These are phyloP conservation scores for Resseliella maxima DNA, from an alignment of 2,888 invertebrate species.

Conservation along the genomic window DNA sequence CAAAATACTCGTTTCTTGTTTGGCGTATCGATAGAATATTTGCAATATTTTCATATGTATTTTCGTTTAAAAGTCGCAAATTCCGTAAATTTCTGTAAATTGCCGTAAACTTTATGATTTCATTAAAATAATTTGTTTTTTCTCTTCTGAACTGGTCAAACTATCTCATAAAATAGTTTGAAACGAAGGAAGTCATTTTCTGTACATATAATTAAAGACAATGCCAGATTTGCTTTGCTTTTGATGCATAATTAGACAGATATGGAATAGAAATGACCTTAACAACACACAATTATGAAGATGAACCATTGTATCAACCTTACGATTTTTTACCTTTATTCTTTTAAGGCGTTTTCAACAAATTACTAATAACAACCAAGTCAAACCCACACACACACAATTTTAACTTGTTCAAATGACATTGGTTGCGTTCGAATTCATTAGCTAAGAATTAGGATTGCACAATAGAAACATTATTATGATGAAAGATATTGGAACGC, in stretches of 20 bases:
- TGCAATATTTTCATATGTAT: background rate
- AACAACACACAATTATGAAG: background rate
- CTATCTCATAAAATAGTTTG: no score
- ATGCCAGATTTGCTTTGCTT: no score
- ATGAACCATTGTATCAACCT: background rate
- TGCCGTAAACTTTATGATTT: background rate
- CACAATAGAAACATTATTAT: background rate
- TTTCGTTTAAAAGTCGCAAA: background rate
- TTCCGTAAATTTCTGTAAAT: background rate
- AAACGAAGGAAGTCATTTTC: background rate
- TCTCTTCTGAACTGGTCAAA: no score
- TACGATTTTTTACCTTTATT: background rate
- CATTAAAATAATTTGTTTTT: background rate
- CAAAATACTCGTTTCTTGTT: background rate
- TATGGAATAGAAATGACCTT: background rate
- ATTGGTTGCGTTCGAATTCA: constrained; percentile 12
- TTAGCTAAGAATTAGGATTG: constrained; percentile 6
- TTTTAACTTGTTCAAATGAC: background rate
- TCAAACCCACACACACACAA: background rate
- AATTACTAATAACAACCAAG: background rate
- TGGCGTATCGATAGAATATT: background rate
- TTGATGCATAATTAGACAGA: background rate
- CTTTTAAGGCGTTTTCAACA: background rate
- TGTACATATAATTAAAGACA: background rate
- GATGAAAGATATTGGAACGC: background rate